Base-by-base conservation (phyloP, 1,140 invertebrate genomes). In the Zaprionus africanus region DNA sequence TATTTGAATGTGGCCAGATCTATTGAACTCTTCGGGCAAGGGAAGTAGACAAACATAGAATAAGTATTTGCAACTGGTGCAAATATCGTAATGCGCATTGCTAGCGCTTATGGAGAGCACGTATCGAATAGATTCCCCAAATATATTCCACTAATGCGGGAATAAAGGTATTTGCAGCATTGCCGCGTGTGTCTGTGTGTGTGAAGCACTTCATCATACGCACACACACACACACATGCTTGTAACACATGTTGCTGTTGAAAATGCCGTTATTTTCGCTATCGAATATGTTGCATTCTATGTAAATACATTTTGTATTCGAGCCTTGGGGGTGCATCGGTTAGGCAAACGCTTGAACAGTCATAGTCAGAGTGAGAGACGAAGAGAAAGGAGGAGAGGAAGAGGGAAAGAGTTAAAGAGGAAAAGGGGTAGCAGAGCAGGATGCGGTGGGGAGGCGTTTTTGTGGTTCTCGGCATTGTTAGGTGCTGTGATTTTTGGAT, bases 241-340 rank as follows among this genome's bases (percentile, higher is more conserved):
- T 13, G 28, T 46, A 28, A 38, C 46, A 61, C 57, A 61, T 61
- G 58, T 53, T 65, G 61, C 80, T 69, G 56, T 66, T 63, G 43
- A 49, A 57, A 65, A 41, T 65, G 36, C 17, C 57, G 63, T 65
- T 65, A 57, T 65, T 65, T 54, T 79, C 76, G 67, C 76, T 79
- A 71, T 81, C 72, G 57, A 84, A 77, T 58, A 41, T 59, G 70
- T 57, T 66, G 66, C 65, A 64, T 69, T 74, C 65, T 69, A 61
- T 78, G 78, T 41, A 85, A 84, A 85, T 81, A 75, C 62, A 85
- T 85, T 84, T 84, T 46, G 57, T 57, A 63, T 81, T 80, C 77
- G 57, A 60, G 61, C 15, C 65, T 59, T 59, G 71, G 34, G 34
- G 17, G 11, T 46, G 46, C 19, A 24, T 12, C 5, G 46, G 46